A percentile compares a stretch with the other conserved stretches of the same genome.
Evolutionary conservation across 1,140 invertebrate species (phyloP).

Genomic region (Holcopasites calliopsidis): DNA sequence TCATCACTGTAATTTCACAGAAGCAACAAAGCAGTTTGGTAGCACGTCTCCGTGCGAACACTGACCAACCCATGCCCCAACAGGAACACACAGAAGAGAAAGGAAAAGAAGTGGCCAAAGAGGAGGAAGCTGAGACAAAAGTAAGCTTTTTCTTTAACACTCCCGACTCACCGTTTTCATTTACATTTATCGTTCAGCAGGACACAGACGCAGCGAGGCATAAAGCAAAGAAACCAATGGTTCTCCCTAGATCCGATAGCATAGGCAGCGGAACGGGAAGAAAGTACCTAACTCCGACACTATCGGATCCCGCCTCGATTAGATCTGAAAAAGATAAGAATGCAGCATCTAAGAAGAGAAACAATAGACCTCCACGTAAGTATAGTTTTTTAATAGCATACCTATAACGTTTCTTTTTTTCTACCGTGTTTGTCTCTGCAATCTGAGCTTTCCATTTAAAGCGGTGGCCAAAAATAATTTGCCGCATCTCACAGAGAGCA

Average conservation of each 20-base stretch:
- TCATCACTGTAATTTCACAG: constrained; percentile 81
- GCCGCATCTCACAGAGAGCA: constrained; percentile 76
- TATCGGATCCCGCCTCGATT: constrained; percentile 89
- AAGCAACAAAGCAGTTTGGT: constrained; percentile 97
- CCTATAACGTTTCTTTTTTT: background rate
- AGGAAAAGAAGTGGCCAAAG: constrained; percentile 79
- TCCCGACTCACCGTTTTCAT: background rate
- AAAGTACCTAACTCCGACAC: constrained; percentile 92
- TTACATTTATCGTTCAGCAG: too few species aligned
- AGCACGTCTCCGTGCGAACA: constrained; percentile 91
- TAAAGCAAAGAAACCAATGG: constrained; percentile 78
- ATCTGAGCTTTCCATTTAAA: constrained; percentile 41
- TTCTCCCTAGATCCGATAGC: constrained; percentile 87
- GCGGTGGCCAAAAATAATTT: constrained; percentile 77
- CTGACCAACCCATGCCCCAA: constrained; percentile 75
- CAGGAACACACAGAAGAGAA: constrained; percentile 84
- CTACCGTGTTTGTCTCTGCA: background rate
- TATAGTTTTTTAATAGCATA: constrained; percentile 10
- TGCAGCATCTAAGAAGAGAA: constrained; percentile 83
- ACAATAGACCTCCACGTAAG: constrained; percentile 82
- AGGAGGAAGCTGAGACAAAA: constrained; percentile 81
- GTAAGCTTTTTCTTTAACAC: constrained; percentile 58
- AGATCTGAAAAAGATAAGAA: constrained; percentile 87
- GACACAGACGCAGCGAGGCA: constrained; percentile 67
- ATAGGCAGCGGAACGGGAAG: constrained; percentile 89